Base-by-base conservation (phyloP, 2,113 vertebrate species). In the Laterallus jamaicensis region DNA sequence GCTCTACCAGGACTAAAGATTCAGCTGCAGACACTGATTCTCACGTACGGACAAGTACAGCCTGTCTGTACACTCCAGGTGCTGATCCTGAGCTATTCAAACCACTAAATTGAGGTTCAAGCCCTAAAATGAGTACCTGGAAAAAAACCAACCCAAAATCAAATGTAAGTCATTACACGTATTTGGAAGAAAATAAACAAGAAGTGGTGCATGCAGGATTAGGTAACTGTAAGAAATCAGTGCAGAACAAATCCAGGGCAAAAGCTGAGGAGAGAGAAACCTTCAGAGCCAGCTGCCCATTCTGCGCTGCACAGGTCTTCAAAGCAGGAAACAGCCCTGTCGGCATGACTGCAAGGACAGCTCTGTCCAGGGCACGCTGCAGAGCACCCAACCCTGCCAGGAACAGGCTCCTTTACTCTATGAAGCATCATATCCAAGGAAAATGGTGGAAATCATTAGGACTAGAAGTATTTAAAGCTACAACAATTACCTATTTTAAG, bases 321-420 rank as follows among this genome's bases (percentile, higher is more conserved):
- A 0, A 2, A 54, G 88, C 5, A 60, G 59, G 47, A 58, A 82
- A 39, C 9, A 69, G 92, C 67, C n/a, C 60, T 47, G 89, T 11
- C 0, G 5, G 89, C 68, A 28, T 1, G 55, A 25, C 55, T 62
- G 88, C 83, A 42, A 54, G 25, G 28, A 22, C 39, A 50, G 70
- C 54, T 54, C 84, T 20, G 55, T 18, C 81, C 89, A 42, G 90
- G 96, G 54, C 52, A 63, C 15, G 58, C 90, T 69, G 90, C 95
- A 44, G 75, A 92, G 84, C 80, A 37, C 88, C 13, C 3, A 39
- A 4, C 16, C 40, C 92, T 88, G 92, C 94, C 95, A 92, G 19
- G 64, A 90, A 70, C 8, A 0, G 0, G 0, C 8, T 88, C 64
- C 90, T 80, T 29, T 6, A 0, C 81, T 74, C 58, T n/a, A 6